Evolutionary conservation across 2,797 vertebrate genomes (phyloP), one percentile per base, ranked within the genome.

Genomic region (Tarsius wallacei): DNA sequence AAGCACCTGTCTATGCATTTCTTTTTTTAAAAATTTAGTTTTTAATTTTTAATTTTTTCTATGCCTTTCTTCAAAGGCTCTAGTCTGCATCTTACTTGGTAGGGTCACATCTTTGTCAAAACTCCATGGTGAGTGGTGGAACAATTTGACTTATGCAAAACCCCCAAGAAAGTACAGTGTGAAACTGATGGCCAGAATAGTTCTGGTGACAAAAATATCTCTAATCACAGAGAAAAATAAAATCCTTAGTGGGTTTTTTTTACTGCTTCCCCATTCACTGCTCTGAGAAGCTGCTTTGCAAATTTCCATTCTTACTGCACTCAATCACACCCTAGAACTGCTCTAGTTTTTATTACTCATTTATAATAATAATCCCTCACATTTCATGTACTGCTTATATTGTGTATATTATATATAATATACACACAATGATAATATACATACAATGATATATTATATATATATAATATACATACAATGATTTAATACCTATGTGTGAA

Each of bases 191-290:
- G 53, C 74, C 53, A 92, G 53, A 87, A 71, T 77, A 49, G 26
- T 71, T 51, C 61, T 76, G 36, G 24, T 96, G 55, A 90, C 9
- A 94, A 96, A 94, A 77, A 87, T 87, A 77, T 90, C 36, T 81
- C 22, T 81, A 74, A 77, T 82, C 66, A 81, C 2, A 53, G 55
- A 94, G 81, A 81, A 96, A 96, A 90, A 70, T 81, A 87, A 96
- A 91, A 66, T 85, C 31, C 9, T 87, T 77, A 21, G 11, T 80
- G 57, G 28, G 73, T 77, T 33, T 42, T 47, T 87, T 94, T 71
- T 28, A 66, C 16, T 77, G 24, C 33, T 68, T 95, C 55, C 21
- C 14, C 28, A 66, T 77, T 63, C n/a, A 78, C 63, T 93, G 53
- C 22, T 88, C 68, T 88, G 55, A 53, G 31, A 71, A 51, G 17